Evolutionary conservation across 2,113 vertebrate genomes (phyloP).

Genomic region (Macquaria ambigua): DNA sequence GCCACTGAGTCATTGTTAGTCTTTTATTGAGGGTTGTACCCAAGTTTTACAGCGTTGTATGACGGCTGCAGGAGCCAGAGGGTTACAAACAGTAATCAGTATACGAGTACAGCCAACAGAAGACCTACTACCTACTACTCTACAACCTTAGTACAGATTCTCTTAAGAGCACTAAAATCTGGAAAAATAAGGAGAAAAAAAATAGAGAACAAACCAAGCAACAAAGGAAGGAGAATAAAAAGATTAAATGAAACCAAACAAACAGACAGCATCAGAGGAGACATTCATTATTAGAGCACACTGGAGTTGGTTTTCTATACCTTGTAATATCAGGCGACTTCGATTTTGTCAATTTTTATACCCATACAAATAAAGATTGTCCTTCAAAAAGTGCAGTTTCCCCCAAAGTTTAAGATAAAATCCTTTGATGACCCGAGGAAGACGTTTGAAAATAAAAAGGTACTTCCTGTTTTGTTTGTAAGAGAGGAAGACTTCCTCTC

Average conservation of each 20-base stretch:
- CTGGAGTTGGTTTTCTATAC: slow-evolving; percentile 85
- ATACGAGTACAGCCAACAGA: slow-evolving; percentile 88
- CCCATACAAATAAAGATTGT: slow-evolving; percentile 90
- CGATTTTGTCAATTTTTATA: slow-evolving; percentile 83
- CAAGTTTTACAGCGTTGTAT: slow-evolving; percentile 89
- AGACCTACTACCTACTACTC: slow-evolving; percentile 85
- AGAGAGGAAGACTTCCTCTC: slow-evolving; percentile 70
- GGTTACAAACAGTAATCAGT: slow-evolving; percentile 89
- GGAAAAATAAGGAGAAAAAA: slow-evolving; percentile 60
- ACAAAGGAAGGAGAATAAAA: slow-evolving; percentile 80
- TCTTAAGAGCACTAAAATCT: slow-evolving; percentile 86
- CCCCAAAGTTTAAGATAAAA: slow-evolving; percentile 83
- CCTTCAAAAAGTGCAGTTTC: slow-evolving; percentile 90
- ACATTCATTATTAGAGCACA: slow-evolving; percentile 87
- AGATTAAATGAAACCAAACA: slow-evolving; percentile 77
- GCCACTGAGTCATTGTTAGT: slow-evolving; percentile 80
- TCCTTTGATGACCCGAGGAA: slow-evolving; percentile 85
- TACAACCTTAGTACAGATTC: slow-evolving; percentile 84
- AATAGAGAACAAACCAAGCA: slow-evolving; percentile 85
- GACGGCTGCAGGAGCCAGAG: slow-evolving; percentile 83
- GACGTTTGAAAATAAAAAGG: slow-evolving; percentile 84
- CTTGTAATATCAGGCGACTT: slow-evolving; percentile 85
- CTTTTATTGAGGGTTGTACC: slow-evolving; percentile 90
- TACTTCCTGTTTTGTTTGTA: slow-evolving; percentile 80
- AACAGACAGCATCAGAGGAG: slow-evolving; percentile 86